Base-by-base conservation (phyloP, 2,797 vertebrate species). In the Pampus argenteus region DNA sequence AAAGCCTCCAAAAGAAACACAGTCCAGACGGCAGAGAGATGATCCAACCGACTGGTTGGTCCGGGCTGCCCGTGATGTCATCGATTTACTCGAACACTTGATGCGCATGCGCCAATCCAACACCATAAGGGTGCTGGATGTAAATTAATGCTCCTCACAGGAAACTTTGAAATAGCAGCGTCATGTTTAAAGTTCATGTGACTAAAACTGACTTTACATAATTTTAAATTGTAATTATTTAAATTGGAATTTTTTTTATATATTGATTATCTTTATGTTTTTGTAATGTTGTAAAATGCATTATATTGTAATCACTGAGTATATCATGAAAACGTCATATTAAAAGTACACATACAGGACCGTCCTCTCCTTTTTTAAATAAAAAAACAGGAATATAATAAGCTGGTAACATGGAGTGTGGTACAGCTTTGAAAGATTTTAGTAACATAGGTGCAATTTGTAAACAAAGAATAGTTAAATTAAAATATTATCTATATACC, bases 11-110 rank as follows among this genome's bases (percentile, higher is more conserved):
- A 59, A 58, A 44, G 18, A 59, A 63, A 25, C 55, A 55, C 23
- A 40, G 56, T 23, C 29, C 47, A 25, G 73, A 77, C 61, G 31
- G 56, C 44, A 65, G 51, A 22, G 50, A 77, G 81, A 67, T 20
- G 62, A 78, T 76, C 80, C 82, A 63, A 76, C 81, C 34, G 75
- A 78, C 71, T 82, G 86, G 74, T 86, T 79, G 85, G 82, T 83
- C 76, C 71, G 76, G 74, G 75, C 60, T 79, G 86, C 74, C 89
- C 89, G 93, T 97, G 94, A 96, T 91, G 94, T 96, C 95, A 95
- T 84, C 79, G 84, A 11, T 78, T 80, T 82, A 82, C 86, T 92
- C 85, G 78, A 54, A 17, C 20, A n/a, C 49, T 5, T 45, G 83
- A 3, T 87, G 91, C 94, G 94, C 94, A 93, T 92, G 95, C 80